Evolutionary conservation across 2,888 invertebrate species (phyloP).

Genomic region (Apomyelois bistriatella): DNA sequence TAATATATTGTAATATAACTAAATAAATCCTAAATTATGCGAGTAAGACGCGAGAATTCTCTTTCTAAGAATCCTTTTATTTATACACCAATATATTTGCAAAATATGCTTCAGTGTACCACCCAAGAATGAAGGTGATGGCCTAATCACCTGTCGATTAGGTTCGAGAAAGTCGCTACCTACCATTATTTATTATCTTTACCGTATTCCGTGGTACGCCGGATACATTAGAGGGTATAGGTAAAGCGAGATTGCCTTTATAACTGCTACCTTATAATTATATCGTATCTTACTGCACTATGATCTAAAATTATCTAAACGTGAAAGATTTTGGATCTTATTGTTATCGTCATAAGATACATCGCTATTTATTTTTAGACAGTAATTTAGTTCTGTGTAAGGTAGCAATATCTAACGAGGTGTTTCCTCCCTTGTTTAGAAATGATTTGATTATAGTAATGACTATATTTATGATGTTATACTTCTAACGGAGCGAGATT

Average conservation of each 20-base stretch:
- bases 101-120: neutral
- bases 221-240: slow-evolving; percentile 9
- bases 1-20: too few species aligned
- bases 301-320: neutral
- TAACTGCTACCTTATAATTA: slow-evolving; percentile 4
- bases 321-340: neutral
- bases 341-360: neutral
- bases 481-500: slow-evolving; percentile 1
- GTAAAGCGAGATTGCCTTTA: slow-evolving; percentile 2
- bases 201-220: slow-evolving; percentile 12
- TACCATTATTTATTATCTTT: slow-evolving; percentile 19
- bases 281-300: neutral
- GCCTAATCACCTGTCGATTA: slow-evolving; percentile 24
- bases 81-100: neutral
- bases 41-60: too few species aligned
- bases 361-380: neutral
- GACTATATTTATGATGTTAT: slow-evolving; percentile 11
- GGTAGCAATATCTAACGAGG: slow-evolving; percentile 7
- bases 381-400: neutral
- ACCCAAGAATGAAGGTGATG: slow-evolving; percentile 15
- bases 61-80: neutral
- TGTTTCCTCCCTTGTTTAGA: slow-evolving; percentile 6
- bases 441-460: slow-evolving; percentile 8
- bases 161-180: slow-evolving; percentile 15
- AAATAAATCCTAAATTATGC: too few species aligned